Percentiles rank a stretch among this genome's conserved stretches.
These are phyloP conservation scores for Camelus bactrianus DNA, from an alignment of 2,113 vertebrate species.

Conservation along the genomic window DNA sequence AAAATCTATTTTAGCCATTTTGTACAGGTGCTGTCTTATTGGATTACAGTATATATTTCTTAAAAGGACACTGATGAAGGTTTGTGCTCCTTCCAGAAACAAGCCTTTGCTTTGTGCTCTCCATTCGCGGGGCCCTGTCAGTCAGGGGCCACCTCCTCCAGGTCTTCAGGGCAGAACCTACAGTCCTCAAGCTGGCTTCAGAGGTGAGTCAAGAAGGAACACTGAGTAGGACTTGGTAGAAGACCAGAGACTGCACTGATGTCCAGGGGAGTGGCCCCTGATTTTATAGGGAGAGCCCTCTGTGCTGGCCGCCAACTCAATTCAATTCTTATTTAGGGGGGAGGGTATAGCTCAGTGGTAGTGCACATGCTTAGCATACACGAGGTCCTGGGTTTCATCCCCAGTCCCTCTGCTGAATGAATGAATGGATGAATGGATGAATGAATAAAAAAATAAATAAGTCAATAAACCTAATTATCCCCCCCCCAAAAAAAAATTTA, in stretches of 20 bases:
- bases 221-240: neutral
- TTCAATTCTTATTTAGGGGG: neutral
- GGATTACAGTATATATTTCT: slow-evolving; percentile 80
- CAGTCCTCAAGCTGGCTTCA: neutral
- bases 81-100: neutral
- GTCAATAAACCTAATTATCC: no score
- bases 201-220: neutral
- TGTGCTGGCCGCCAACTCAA: neutral
- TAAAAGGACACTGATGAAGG: slow-evolving; percentile 63
- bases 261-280: fast-evolving
- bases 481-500: no score
- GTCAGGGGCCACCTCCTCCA: neutral
- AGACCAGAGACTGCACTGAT: neutral
- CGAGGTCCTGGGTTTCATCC: no score
- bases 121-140: neutral
- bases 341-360: no score
- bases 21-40: slow-evolving; percentile 82
- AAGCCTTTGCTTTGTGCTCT: slow-evolving; percentile 12
- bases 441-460: no score
- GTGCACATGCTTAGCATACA: no score
- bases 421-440: no score
- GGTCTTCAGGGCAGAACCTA: neutral
- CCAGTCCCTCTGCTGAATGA: no score
- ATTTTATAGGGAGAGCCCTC: neutral
- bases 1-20: slow-evolving; percentile 79